Base-by-base conservation (phyloP, 2,888 invertebrate genomes). In the Apamea monoglypha region DNA sequence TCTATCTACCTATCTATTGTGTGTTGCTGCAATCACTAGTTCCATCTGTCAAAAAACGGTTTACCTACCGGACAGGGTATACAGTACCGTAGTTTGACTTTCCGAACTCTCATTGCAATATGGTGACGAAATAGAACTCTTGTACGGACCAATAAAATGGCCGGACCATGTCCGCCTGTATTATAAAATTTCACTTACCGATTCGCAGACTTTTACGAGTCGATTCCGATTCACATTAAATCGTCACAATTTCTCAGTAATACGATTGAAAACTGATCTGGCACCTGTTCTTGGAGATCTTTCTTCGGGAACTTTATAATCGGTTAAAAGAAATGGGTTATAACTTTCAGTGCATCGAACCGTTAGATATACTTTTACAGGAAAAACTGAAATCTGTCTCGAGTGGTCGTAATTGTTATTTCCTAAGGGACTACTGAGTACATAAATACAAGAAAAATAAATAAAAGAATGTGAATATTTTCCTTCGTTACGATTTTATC, bases 361-460 rank as follows among this genome's bases (percentile, higher is more conserved):
- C 25, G 16, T 2, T 47, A 18, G 6, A 8, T 36, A 5, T 36
- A 53, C 21, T 36, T 25, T 82, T 64, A 36, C 3, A 16, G 21
- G 8, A 56, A 64, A 36, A 25, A 8, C 32, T 59, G 29, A 18
- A 76, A 50, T 40, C 12, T 12, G n/a, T 32, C 32, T n/a, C 16
- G 14, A 80, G 16, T 53, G 18, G 14, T n/a, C 40, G 50, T 14
- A 18, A 47, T 3, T 64, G 14, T 56, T 80, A 71, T 71, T 69
- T 36, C 25, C 4, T 10, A 70, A 81, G 25, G n/a, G 56, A 36
- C 2, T 56, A 12, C 40, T 56, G 29, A 47, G 47, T 36, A 21
- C 25, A 64, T 78, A 1, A 29, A 18, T 40, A 1, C 6, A 14
- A 6, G 25, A 3, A 21, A n/a, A 44, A 18, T 14, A 59, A 47